Percentiles rank a stretch among this genome's conserved stretches.
These are phyloP conservation scores for Reinhardtius hippoglossoides DNA, from an alignment of 2,113 vertebrate species.

Conservation along the genomic window DNA sequence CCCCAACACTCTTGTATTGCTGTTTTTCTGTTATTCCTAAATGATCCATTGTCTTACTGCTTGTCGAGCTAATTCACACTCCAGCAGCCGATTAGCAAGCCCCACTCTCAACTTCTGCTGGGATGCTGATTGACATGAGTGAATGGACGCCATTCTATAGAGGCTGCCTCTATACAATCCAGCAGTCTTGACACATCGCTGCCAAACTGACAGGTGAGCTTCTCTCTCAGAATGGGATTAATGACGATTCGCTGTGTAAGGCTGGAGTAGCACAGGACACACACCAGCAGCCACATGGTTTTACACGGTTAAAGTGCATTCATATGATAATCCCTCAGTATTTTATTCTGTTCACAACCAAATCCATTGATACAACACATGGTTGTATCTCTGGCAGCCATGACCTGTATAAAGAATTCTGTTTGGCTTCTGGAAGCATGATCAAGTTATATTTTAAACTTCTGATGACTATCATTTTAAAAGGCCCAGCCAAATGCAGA, in stretches of 20 bases:
- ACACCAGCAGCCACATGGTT: background rate
- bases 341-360: background rate
- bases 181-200: constrained; percentile 29
- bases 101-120: constrained; percentile 4
- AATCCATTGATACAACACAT: background rate
- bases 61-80: constrained; percentile 14
- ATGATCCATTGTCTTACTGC: constrained; percentile 10
- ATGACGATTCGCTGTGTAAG: constrained; percentile 20
- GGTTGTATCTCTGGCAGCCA: too few species aligned
- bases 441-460: too few species aligned
- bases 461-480: too few species aligned
- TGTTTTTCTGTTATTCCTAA: background rate
- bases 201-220: constrained; percentile 50
- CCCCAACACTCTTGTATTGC: background rate
- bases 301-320: background rate
- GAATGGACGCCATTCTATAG: background rate
- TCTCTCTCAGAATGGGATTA: constrained; percentile 43
- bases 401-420: too few species aligned
- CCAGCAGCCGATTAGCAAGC: constrained; percentile 37
- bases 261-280: background rate
- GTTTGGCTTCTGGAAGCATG: too few species aligned
- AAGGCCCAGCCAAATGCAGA: too few species aligned
- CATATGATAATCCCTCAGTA: background rate
- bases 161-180: constrained; percentile 17
- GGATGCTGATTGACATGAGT: constrained; percentile 25